Evolutionary conservation across 2,113 vertebrate species (phyloP).

Genomic region (Sander lucioperca): DNA sequence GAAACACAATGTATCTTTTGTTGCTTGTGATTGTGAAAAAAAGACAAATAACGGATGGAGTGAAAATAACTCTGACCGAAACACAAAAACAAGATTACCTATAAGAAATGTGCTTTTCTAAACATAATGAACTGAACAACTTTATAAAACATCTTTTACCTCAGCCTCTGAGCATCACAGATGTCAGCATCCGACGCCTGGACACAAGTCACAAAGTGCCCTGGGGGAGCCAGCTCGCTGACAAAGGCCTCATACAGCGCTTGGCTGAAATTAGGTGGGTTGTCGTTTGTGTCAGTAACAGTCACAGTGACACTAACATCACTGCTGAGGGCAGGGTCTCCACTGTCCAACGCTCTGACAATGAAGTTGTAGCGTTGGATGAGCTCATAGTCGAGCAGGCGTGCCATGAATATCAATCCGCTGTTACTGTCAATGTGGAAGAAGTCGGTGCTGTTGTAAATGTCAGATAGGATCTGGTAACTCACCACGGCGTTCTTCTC

Average conservation of each 20-base stretch:
- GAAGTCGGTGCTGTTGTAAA: constrained; percentile 93
- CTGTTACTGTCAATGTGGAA: constrained; percentile 93
- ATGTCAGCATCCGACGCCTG: constrained; percentile 95
- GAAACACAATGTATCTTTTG: constrained; percentile 8
- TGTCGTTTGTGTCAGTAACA: constrained; percentile 94
- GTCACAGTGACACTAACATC: constrained; percentile 91
- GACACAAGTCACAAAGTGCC: constrained; percentile 97
- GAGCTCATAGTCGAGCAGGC: constrained; percentile 92
- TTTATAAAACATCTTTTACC: constrained; percentile 56
- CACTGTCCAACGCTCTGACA: constrained; percentile 91
- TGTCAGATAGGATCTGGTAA: constrained; percentile 95
- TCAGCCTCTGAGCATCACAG: constrained; percentile 90
- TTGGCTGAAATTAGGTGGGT: constrained; percentile 93
- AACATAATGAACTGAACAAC: neutral
- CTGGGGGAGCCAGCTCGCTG: constrained; percentile 92
- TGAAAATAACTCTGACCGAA: neutral
- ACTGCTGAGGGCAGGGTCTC: constrained; percentile 90
- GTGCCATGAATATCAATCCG: constrained; percentile 90
- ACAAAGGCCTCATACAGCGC: constrained; percentile 93
- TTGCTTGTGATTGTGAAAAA: neutral
- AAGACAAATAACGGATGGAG: neutral
- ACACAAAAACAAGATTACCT: neutral
- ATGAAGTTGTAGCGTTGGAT: constrained; percentile 90
- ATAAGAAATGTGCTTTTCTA: neutral
- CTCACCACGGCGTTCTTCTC: constrained; percentile 88